Evolutionary conservation across 2,113 vertebrate genomes (phyloP).

Genomic region (Vombatus ursinus): DNA sequence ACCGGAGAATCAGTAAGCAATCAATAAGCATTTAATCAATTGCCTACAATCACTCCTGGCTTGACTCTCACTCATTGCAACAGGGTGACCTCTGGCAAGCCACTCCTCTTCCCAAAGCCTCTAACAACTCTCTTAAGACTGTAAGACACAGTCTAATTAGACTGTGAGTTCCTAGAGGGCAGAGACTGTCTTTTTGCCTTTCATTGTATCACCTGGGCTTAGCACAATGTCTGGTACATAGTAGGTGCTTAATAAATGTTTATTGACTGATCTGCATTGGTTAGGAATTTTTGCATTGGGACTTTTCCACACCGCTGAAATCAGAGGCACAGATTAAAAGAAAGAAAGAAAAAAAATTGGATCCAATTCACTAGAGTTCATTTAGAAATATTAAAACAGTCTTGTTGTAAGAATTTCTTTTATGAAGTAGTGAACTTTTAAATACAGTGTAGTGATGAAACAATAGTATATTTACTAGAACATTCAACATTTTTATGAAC

Average conservation of each 20-base stretch:
- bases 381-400: background rate
- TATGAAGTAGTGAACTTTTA: background rate
- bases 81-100: background rate
- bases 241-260: background rate
- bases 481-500: background rate
- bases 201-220: background rate
- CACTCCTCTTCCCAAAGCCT: background rate
- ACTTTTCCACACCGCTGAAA: background rate
- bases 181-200: background rate
- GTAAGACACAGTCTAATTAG: background rate
- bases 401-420: background rate
- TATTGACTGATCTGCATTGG: background rate
- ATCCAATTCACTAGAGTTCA: background rate
- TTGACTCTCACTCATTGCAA: background rate
- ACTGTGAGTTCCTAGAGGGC: background rate
- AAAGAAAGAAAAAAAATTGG: background rate
- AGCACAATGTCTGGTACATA: background rate
- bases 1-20: background rate
- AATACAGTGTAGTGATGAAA: background rate
- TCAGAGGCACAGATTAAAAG: no score
- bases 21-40: background rate
- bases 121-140: background rate
- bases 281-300: background rate
- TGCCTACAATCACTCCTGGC: background rate
- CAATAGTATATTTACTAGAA: background rate